phyloP scores from a whole-genome alignment of 2,113 vertebrate genomes.

The Cnemophilus loriae region DNA sequence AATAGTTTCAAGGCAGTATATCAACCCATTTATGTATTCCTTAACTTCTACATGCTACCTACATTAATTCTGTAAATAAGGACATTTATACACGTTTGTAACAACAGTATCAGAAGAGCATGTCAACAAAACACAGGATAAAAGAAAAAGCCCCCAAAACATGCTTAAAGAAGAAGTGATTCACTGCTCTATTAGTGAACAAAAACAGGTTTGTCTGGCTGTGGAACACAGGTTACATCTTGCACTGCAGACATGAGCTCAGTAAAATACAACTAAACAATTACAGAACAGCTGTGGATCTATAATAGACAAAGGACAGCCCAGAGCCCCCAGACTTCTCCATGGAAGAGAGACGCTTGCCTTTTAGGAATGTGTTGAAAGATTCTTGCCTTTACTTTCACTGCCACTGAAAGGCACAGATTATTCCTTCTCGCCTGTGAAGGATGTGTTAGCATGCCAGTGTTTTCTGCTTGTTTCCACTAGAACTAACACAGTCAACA shows the following conservation, averaged over 20 bases:
- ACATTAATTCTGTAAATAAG: background rate
- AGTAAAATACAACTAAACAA: background rate
- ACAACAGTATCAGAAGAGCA: background rate
- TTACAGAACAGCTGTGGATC: background rate
- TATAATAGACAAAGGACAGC: background rate
- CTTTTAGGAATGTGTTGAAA: background rate
- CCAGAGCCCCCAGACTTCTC: background rate
- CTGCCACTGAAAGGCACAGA: background rate
- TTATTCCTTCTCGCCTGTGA: background rate
- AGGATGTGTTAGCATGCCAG: background rate
- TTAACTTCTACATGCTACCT: background rate
- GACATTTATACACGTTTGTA: background rate
- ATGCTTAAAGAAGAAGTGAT: background rate
- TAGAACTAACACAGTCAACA: background rate
- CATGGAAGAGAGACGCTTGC: background rate
- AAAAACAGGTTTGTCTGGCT: background rate
- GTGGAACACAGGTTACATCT: background rate
- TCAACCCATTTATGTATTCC: background rate
- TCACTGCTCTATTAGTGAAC: background rate
- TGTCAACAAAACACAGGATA: background rate
- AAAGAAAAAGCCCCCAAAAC: background rate
- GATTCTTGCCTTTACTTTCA: background rate
- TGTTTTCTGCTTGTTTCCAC: background rate
- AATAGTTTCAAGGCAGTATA: background rate
- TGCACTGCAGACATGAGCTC: background rate